Conservation (phyloP, 1,140 invertebrate genomes). For the Achroia grisella region DNA sequence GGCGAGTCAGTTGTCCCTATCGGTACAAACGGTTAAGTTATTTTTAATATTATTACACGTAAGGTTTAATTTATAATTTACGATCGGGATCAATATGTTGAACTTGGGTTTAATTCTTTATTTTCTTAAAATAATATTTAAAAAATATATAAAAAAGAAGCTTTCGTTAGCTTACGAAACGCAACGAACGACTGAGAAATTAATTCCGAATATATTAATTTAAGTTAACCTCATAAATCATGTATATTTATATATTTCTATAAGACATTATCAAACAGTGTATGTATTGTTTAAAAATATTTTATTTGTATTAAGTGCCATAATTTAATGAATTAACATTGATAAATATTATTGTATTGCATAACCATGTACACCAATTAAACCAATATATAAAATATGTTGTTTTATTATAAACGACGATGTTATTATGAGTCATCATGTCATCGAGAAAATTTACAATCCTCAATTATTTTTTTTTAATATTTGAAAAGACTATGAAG, state of each 20-base stretch:
- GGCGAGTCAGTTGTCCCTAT: slow-evolving; percentile 59
- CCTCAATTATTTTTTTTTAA: too few species aligned
- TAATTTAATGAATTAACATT: slow-evolving; percentile 72
- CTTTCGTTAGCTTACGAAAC: slow-evolving; percentile 50
- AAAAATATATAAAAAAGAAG: slow-evolving; percentile 42
- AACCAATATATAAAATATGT: slow-evolving; percentile 60
- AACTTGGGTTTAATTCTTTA: slow-evolving; percentile 60
- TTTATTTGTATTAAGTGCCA: slow-evolving; percentile 71
- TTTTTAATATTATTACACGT: slow-evolving; percentile 38
- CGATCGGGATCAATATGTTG: slow-evolving; percentile 67
- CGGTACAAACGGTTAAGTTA: slow-evolving; percentile 62
- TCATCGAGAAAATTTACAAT: too few species aligned
- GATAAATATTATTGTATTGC: slow-evolving; percentile 69
- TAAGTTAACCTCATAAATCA: slow-evolving; percentile 58
- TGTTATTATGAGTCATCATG: too few species aligned
- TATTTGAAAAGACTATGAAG: too few species aligned
- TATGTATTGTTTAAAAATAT: slow-evolving; percentile 60
- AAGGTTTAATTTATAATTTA: slow-evolving; percentile 58
- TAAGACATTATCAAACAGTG: slow-evolving; percentile 47
- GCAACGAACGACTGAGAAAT: slow-evolving; percentile 71
- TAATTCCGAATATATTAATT: slow-evolving; percentile 61
- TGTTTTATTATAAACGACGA: slow-evolving; percentile 34
- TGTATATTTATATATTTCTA: slow-evolving; percentile 34
- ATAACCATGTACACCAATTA: slow-evolving; percentile 73
- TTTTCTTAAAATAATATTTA: slow-evolving; percentile 56